Conservation (phyloP, 2,888 invertebrate species). For the Drosophila pegasa region DNA sequence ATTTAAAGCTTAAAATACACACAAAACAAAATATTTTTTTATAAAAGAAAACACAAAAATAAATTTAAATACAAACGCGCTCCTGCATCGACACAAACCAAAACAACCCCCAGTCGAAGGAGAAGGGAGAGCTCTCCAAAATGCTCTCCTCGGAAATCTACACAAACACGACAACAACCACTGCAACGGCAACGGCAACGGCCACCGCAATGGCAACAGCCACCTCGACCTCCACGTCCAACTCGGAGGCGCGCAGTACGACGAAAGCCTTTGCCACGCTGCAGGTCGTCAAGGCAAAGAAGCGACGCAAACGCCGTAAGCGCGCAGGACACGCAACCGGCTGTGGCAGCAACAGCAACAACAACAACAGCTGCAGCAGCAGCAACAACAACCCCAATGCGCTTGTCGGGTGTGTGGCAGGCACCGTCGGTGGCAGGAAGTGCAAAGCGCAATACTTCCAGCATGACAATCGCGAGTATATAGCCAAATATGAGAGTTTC, state of each 20-base stretch:
- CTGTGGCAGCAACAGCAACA: constrained; percentile 14
- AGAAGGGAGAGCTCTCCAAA: constrained; percentile 29
- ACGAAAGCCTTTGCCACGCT: constrained; percentile 51
- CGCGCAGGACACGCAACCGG: constrained; percentile 64
- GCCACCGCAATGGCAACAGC: constrained; percentile 37
- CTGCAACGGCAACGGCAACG: constrained; percentile 47
- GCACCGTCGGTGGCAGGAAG: constrained; percentile 50
- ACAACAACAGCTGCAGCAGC: constrained; percentile 1
- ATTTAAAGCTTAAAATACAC: neutral
- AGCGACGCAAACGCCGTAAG: constrained; percentile 69
- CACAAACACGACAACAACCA: constrained; percentile 56
- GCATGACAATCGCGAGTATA: constrained; percentile 82
- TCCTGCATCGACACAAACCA: neutral
- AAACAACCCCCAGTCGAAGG: constrained; percentile 27
- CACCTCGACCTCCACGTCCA: constrained; percentile 28
- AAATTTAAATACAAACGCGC: neutral
- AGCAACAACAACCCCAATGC: constrained; percentile 14
- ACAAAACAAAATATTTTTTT: neutral
- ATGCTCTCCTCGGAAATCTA: constrained; percentile 74
- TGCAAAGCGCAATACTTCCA: constrained; percentile 82
- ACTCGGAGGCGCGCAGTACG: constrained; percentile 43
- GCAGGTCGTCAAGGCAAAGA: constrained; percentile 68
- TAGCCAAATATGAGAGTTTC: constrained; percentile 71
- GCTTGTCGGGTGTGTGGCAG: constrained; percentile 17
- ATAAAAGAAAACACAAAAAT: constrained; percentile 4